Percentiles rank a stretch among this genome's conserved stretches.
phyloP scores from a whole-genome alignment of 2,888 invertebrate genomes.

The Frankliniella intonsa region DNA sequence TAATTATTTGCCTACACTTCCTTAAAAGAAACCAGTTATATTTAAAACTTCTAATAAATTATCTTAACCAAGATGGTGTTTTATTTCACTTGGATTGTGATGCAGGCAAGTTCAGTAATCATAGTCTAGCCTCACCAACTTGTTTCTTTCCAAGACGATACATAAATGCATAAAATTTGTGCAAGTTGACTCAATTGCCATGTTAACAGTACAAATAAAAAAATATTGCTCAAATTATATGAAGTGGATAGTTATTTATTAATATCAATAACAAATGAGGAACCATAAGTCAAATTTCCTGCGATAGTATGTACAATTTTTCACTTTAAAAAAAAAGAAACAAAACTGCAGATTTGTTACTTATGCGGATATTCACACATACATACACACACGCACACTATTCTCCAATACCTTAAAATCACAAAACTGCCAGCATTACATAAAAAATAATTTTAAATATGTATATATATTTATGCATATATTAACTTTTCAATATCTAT shows the following conservation, averaged over 20 bases:
- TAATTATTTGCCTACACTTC: slow-evolving; percentile 45
- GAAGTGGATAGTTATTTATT: slow-evolving; percentile 22
- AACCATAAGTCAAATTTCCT: slow-evolving; percentile 12
- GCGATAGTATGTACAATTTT: background rate
- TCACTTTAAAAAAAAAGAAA: background rate
- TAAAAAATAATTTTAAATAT: slow-evolving; percentile 27
- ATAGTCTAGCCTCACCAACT: too few species aligned
- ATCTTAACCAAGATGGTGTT: background rate
- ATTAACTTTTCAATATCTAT: slow-evolving; percentile 21
- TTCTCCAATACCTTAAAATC: slow-evolving; percentile 9
- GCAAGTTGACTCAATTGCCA: too few species aligned
- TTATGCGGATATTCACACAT: background rate
- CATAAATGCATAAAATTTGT: too few species aligned
- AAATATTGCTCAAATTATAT: background rate
- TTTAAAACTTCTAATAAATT: background rate
- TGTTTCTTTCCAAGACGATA: too few species aligned
- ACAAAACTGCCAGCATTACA: slow-evolving; percentile 13
- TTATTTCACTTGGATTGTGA: background rate
- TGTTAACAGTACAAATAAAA: background rate
- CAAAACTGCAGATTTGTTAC: slow-evolving; percentile 10
- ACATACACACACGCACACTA: background rate
- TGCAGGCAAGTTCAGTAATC: too few species aligned
- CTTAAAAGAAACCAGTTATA: background rate
- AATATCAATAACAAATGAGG: slow-evolving; percentile 27
- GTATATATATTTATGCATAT: slow-evolving; percentile 23